Evolutionary conservation across 2,888 invertebrate genomes (phyloP), one percentile per base, ranked within the genome.

Genomic region (Lottia scabra): DNA sequence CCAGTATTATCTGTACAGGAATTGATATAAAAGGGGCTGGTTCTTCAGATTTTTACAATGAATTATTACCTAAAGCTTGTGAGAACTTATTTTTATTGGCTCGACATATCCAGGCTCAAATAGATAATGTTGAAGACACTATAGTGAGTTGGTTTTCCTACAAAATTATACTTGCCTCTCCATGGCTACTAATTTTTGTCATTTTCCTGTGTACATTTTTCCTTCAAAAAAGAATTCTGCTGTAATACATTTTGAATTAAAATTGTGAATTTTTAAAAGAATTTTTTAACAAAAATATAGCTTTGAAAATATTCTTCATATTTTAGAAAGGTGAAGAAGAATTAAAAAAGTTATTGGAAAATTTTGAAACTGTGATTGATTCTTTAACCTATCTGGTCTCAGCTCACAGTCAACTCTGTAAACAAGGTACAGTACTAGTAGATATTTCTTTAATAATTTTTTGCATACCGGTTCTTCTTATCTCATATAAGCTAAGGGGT

Each of bases 51-150:
- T 81, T 87, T 69, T 76, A 81, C 44, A 81, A 81, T 0, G 80
- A 80, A 26, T 79, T 82, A 48, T 77, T 89, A 23, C 88, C 88
- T 8, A 82, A 83, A 45, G 84, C 85, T 5, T 71, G 82, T 16
- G 84, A 85, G 62, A 85, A 85, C 67, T 72, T 88, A 71, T 84
- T 88, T 43, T 77, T 87, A 10, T 75, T 89, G 15, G 82, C 85
- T 23, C 79, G 86, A 44, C 80, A 85, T 63, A 77, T 89, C n/a
- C 88, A 89, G 77, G 85, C 80, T 6, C 71, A 74, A 43, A 19
- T 68, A 27, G 64, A 64, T 38, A 67, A 67, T n/a, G 19, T 74
- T 26, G 67, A 38, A 12, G 66, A 63, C 2, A 48, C 66, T 13
- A 66, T 71, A 67, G 77, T 77, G 27, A 69, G 66, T 6, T 56